phyloP scores from a whole-genome alignment of 2,888 invertebrate genomes.

The Gandaritis pyraliata region DNA sequence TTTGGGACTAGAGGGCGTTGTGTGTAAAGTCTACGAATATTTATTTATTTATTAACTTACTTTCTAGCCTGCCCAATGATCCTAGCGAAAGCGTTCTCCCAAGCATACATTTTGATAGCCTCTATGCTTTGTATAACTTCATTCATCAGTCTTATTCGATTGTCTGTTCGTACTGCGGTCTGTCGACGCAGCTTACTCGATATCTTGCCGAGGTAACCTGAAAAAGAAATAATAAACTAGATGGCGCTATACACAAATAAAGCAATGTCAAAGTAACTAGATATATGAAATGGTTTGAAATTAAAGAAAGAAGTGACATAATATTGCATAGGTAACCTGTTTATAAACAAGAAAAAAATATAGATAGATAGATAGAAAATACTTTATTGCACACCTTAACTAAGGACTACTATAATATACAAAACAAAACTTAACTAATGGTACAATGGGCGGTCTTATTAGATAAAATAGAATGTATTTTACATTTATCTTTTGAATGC shows the following conservation, averaged over 20 bases:
- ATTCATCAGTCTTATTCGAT: slow-evolving; percentile 94
- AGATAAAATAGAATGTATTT: no score
- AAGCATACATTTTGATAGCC: slow-evolving; percentile 95
- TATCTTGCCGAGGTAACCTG: slow-evolving; percentile 88
- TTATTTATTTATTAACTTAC: slow-evolving; percentile 70
- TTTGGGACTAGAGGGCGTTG: no score
- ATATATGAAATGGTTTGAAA: neutral
- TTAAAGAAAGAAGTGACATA: no score
- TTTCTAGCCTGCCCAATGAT: slow-evolving; percentile 89
- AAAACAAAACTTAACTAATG: no score
- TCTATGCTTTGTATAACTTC: slow-evolving; percentile 93
- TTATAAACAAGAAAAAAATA: no score
- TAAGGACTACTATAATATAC: no score
- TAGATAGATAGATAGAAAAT: no score
- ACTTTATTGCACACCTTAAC: no score
- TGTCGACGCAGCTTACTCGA: slow-evolving; percentile 86
- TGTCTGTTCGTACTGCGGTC: slow-evolving; percentile 92
- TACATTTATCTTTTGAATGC: no score
- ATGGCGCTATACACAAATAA: neutral
- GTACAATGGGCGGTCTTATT: no score
- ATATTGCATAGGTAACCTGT: no score
- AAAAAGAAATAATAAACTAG: slow-evolving; percentile 11
- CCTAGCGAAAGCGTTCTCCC: slow-evolving; percentile 91
- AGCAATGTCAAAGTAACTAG: neutral
- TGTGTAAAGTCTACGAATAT: no score